Evolutionary conservation across 2,888 invertebrate species (phyloP), one percentile per base, ranked within the genome.

Genomic region (Hyppa rectilinea): DNA sequence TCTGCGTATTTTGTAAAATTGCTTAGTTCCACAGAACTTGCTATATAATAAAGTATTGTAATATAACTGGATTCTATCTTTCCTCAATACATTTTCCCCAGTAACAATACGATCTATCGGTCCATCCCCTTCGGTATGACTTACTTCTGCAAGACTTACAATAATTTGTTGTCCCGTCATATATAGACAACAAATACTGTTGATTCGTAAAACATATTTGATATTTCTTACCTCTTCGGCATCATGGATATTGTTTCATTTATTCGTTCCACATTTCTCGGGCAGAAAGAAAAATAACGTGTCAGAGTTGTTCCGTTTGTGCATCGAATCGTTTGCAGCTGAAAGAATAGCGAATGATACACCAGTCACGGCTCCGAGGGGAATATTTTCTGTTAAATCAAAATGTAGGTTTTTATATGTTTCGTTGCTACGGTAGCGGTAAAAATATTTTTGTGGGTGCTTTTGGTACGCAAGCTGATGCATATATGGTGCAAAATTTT

Each of bases 251-350:
- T 63, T 31, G 50, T 75, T 63, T 47, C 47, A 69, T 80, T 65
- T 75, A 61, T 78, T 58, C 69, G 69, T 49, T 67, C 60, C 80
- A 61, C 53, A 80, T 80, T 43, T 60, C 31, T 43, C 29, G 2
- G 29, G 40, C 43, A 64, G 53, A 59, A 67, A 79, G 67, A 71
- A 62, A 68, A 79, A 75, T 68, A 79, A 69, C 69, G 65, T 73
- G 69, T 78, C 74, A 72, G 58, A 52, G 34, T 31, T 79, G 71
- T 71, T 74, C 55, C 75, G 68, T 78, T 81, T 78, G 82, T 82
- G 79, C 82, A 82, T 82, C 61, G 82, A 63, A 56, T 49, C 56
- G 69, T 68, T 75, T 64, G 79, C 43, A 76, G 67, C 72, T 81
- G 67, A 79, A 67, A 72, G 72, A 81, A 79, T 77, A 50, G 66